Conservation (phyloP, 1,140 invertebrate species). For the Drosophila funebris region DNA sequence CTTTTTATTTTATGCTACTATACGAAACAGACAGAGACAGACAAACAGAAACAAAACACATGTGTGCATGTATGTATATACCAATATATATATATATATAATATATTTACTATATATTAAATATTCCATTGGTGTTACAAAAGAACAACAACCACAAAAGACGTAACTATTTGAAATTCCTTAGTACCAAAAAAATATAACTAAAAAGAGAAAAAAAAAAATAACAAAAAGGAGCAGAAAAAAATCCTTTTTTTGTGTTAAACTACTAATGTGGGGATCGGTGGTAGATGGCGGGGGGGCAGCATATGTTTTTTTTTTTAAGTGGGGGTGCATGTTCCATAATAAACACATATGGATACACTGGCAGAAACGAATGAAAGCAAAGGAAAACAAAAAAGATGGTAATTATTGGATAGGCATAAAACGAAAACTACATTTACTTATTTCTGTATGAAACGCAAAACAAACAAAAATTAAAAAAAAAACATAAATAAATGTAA, state of each 20-base stretch:
- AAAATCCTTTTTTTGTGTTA: conserved; percentile 25
- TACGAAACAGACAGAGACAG: background rate
- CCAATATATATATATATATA: conserved; percentile 10
- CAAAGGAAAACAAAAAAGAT: background rate
- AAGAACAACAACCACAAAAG: conserved; percentile 30
- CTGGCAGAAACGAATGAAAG: conserved; percentile 1
- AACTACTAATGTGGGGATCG: conserved; percentile 16
- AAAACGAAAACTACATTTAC: conserved; percentile 46
- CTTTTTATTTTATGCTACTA: conserved; percentile 29
- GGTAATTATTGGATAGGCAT: conserved; percentile 25
- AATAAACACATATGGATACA: background rate
- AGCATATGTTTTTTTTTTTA: conserved; percentile 20
- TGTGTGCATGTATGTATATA: conserved; percentile 5
- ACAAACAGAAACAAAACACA: background rate
- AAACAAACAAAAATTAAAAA: conserved; percentile 24
- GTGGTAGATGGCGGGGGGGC: background rate
- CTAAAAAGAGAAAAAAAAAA: conserved; percentile 18
- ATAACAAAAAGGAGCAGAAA: background rate
- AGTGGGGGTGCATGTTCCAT: background rate
- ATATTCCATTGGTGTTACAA: conserved; percentile 76
- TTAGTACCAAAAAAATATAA: conserved; percentile 68
- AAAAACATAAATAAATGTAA: conserved; percentile 61
- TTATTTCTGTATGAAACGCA: conserved; percentile 51
- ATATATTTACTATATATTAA: conserved; percentile 26
- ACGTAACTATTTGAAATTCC: conserved; percentile 66